Conservation (phyloP, 1,140 invertebrate species). For the Philopotamus ludificatus region DNA sequence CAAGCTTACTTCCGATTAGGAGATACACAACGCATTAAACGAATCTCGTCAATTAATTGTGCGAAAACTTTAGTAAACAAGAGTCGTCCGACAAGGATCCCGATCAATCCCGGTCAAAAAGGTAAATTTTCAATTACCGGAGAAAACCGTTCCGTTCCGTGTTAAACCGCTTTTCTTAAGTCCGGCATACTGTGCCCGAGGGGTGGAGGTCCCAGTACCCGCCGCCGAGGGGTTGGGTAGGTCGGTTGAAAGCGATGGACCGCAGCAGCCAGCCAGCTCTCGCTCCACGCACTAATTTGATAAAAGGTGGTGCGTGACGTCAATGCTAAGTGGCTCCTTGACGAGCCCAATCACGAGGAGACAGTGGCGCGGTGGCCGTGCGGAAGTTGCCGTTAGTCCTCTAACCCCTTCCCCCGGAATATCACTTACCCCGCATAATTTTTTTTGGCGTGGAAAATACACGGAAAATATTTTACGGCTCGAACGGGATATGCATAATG, state of each 20-base stretch:
- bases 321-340: slow-evolving; percentile 23
- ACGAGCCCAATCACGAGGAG: not conserved
- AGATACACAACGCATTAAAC: too few relatives aligned
- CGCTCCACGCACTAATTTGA: slow-evolving; percentile 31
- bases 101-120: slow-evolving; percentile 20
- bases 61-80: too few relatives aligned
- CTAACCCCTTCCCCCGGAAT: too few relatives aligned
- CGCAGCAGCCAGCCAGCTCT: slow-evolving; percentile 11
- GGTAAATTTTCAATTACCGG: slow-evolving; percentile 22
- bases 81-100: not conserved
- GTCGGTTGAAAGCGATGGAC: slow-evolving; percentile 31
- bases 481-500: not conserved
- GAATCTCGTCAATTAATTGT: too few relatives aligned
- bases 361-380: not conserved
- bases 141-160: not conserved
- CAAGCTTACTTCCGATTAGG: too few relatives aligned
- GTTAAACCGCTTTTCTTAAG: slow-evolving; percentile 24
- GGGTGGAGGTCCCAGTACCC: not conserved
- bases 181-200: slow-evolving; percentile 5
- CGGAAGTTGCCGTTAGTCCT: not conserved
- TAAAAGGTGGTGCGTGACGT: slow-evolving; percentile 31
- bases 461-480: not conserved
- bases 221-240: not conserved
- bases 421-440: not conserved
- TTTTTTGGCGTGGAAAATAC: not conserved